Evolutionary conservation across 2,888 invertebrate species (phyloP), one percentile per base, ranked within the genome.

Genomic region (Baccha elongata): DNA sequence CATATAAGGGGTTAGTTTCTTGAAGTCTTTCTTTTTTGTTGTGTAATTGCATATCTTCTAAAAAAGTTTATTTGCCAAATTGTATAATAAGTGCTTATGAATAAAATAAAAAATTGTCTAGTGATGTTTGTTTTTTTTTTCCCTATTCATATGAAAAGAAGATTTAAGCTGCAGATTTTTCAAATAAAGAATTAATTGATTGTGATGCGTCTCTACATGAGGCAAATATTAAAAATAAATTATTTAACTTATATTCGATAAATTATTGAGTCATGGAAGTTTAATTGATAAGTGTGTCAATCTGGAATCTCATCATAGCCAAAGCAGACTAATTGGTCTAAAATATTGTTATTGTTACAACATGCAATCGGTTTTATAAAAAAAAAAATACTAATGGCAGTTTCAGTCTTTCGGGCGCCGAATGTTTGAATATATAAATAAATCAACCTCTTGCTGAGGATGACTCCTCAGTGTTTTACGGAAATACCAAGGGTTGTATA

Each of bases 221-320:
- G 5, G 13, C 1, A 21, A 10, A n/a, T 46, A 44, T 4, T 21
- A 26, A 7, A 10, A 40, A 2, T n/a, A n/a, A 44, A 29, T 17
- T 1, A 15, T 17, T 81, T 62, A 81, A 62, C 76, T 71, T 76
- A 76, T 76, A 72, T 78, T 83, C 73, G 83, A 76, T 81, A 58
- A 26, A 52, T 32, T 42, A 78, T 83, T 76, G 81, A 76, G 65
- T 69, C 60, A 55, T 67, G 46, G 62, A 73, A 68, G 15, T 67
- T 46, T 32, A 46, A 58, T 58, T 75, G 71, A 72, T 23, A 23
- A 5, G 32, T 80, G 60, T 71, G 32, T 69, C 81, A 83, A 46
- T 48, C 23, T 48, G 21, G 13, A 60, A 53, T 73, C 58, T 58
- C 21, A 46, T 53, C 50, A 53, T 35, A 72, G 64, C 23, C 52